Evolutionary conservation across 1,140 invertebrate species (phyloP).

Genomic region (Ceratina japonica): DNA sequence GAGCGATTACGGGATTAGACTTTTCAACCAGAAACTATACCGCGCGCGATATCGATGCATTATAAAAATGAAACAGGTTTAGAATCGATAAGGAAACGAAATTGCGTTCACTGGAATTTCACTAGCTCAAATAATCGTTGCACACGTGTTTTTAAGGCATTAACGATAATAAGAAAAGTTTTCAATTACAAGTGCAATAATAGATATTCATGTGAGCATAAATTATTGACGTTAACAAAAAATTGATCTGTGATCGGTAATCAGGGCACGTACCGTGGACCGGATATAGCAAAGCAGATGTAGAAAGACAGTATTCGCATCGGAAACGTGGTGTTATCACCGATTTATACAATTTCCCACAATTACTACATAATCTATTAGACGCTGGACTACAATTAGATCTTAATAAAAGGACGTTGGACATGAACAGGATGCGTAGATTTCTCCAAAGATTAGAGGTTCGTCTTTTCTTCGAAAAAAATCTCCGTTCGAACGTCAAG

Average conservation of each 20-base stretch:
- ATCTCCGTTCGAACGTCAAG: neutral
- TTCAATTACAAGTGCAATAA: neutral
- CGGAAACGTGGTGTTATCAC: constrained; percentile 59
- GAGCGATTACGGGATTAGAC: constrained; percentile 21
- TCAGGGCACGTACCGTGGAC: constrained; percentile 66
- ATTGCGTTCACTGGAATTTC: constrained; percentile 7
- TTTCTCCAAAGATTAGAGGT: constrained; percentile 68
- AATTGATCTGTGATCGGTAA: neutral
- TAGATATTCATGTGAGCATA: neutral
- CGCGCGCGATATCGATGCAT: neutral
- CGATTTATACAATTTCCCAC: constrained; percentile 64
- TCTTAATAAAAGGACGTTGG: constrained; percentile 62
- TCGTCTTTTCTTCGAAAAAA: constrained; percentile 1
- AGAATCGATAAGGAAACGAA: constrained; percentile 31
- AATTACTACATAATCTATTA: constrained; percentile 63
- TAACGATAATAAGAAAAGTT: neutral
- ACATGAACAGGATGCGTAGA: constrained; percentile 68
- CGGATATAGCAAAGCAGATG: constrained; percentile 57
- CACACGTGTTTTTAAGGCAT: too few species aligned
- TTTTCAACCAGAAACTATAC: constrained; percentile 21
- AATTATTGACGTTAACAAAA: neutral
- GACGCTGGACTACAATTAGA: constrained; percentile 67
- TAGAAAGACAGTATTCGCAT: constrained; percentile 59
- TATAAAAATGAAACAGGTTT: constrained; percentile 34
- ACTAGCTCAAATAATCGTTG: neutral